Percentiles rank a stretch among this genome's conserved stretches.
Conservation (phyloP, 2,797 vertebrate species). For the Chrysocyon brachyurus region DNA sequence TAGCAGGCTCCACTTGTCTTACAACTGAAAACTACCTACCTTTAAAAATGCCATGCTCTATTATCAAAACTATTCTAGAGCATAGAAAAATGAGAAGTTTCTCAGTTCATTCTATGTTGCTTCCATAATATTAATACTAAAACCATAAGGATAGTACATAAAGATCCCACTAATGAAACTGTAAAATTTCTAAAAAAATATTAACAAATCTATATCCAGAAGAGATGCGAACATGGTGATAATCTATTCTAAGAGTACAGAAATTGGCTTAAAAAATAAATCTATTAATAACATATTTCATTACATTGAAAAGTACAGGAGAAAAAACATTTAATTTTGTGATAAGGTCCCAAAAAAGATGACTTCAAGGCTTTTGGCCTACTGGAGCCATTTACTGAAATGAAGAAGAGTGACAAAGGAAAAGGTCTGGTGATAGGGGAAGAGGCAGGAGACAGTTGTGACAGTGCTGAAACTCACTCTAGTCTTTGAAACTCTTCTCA, state of each 20-base stretch:
- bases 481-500: conserved; percentile 17
- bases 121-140: neutral
- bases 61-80: neutral
- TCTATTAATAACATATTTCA: neutral
- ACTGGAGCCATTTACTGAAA: neutral
- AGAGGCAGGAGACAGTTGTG: neutral
- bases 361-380: neutral
- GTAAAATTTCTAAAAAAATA: neutral
- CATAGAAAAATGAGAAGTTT: neutral
- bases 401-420: neutral
- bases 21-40: neutral
- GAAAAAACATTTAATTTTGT: neutral
- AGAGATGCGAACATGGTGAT: neutral
- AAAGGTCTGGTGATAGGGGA: neutral
- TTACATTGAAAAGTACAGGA: conserved; percentile 43
- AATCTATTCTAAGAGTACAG: neutral
- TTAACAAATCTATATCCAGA: neutral
- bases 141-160: neutral
- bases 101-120: neutral
- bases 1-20: neutral
- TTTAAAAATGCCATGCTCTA: neutral
- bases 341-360: neutral
- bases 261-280: conserved; percentile 14
- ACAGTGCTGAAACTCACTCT: neutral
- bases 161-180: neutral